A percentile compares a stretch with the other conserved stretches of the same genome.
phyloP scores from a whole-genome alignment of 2,113 vertebrate species.

The Oreochromis niloticus region DNA sequence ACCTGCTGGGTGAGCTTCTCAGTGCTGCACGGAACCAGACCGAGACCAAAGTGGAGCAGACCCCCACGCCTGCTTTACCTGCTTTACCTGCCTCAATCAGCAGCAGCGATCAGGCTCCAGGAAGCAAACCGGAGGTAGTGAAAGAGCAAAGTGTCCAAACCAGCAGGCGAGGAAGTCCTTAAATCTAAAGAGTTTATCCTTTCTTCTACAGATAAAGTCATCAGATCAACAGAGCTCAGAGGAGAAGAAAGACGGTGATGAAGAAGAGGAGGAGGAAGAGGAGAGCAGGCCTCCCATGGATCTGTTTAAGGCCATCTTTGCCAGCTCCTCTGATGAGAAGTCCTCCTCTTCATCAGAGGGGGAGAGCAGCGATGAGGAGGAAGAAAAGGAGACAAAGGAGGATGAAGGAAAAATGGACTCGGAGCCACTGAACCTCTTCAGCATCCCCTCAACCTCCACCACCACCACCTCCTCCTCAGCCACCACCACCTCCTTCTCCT shows the following conservation, averaged over 20 bases:
- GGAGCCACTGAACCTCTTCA: constrained; percentile 14
- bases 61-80: background rate
- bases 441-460: background rate
- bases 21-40: constrained; percentile 72
- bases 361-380: constrained; percentile 66
- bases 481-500: background rate
- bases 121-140: background rate
- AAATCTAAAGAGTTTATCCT: background rate
- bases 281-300: constrained; percentile 85
- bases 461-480: too few relatives aligned
- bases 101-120: background rate
- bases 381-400: background rate
- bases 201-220: background rate
- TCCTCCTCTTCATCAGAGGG: constrained; percentile 86
- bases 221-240: background rate
- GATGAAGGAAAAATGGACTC: background rate
- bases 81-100: background rate
- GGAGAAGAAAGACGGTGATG: background rate
- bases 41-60: constrained; percentile 30
- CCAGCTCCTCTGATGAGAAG: constrained; percentile 86
- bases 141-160: background rate
- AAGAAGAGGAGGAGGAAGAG: constrained; percentile 70
- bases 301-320: constrained; percentile 94
- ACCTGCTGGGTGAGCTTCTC: constrained; percentile 76
- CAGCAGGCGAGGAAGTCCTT: background rate